phyloP scores from a whole-genome alignment of 2,888 invertebrate genomes.

The Zygogramma bicolorata region DNA sequence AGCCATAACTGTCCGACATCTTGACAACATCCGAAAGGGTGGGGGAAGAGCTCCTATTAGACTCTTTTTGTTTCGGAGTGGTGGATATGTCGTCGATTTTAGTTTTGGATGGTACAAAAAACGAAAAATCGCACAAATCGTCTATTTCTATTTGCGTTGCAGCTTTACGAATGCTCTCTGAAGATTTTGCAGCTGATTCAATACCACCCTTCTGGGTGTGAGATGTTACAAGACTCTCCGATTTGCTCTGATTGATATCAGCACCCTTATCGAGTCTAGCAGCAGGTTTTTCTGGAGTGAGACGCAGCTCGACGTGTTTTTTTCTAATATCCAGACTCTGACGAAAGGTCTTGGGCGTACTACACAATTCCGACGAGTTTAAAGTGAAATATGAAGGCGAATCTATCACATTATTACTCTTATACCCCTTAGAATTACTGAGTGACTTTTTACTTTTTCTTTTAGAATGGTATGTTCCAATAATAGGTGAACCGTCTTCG shows the following conservation, averaged over 20 bases:
- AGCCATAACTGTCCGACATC: conserved; percentile 9
- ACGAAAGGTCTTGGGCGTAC: background rate
- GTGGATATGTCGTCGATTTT: background rate
- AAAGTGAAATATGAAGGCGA: conserved; percentile 25
- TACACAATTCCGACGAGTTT: conserved; percentile 19
- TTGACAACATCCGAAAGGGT: background rate
- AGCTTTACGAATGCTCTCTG: background rate
- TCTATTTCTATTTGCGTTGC: conserved; percentile 18
- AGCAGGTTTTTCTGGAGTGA: background rate
- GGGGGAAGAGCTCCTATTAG: background rate
- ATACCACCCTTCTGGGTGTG: background rate
- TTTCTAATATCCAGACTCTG: background rate
- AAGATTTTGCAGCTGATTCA: background rate
- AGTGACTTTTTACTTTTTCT: conserved; percentile 11
- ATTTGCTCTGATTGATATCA: background rate
- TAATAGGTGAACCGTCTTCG: conserved; percentile 39
- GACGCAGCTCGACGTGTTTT: background rate
- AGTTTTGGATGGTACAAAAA: conserved; percentile 20
- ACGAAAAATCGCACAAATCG: conserved; percentile 43
- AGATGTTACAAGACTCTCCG: background rate
- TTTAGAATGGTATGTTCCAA: conserved; percentile 30
- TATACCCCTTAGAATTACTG: background rate
- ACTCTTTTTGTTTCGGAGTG: conserved; percentile 2
- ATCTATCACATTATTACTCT: background rate
- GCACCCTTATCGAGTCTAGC: background rate